phyloP scores from a whole-genome alignment of 2,888 invertebrate species.

The Nebria salina region DNA sequence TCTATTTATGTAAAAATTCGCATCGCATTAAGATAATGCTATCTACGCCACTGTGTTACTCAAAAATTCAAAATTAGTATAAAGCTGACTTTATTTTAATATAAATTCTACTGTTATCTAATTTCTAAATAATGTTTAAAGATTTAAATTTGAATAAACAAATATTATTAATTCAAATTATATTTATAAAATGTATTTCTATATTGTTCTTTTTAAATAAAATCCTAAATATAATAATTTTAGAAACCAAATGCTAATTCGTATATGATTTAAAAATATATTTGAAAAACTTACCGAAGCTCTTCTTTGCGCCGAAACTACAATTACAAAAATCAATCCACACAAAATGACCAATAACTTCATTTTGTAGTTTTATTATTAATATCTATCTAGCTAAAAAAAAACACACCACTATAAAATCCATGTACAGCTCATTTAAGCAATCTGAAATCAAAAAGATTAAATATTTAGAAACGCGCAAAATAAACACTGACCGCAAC shows the following conservation, averaged over 20 bases:
- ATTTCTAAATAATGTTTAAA: no score
- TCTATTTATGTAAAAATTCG: no score
- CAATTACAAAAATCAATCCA: constrained; percentile 35
- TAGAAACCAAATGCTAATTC: not conserved
- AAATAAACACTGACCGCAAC: not conserved
- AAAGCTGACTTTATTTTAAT: not conserved
- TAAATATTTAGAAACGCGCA: constrained; percentile 33
- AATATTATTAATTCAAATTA: not conserved
- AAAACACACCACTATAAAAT: not conserved
- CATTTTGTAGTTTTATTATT: constrained; percentile 30
- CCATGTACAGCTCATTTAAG: not conserved
- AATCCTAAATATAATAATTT: not conserved
- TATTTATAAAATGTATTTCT: not conserved
- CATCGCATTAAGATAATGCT: not conserved
- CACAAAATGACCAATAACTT: constrained; percentile 39
- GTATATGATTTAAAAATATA: constrained; percentile 2
- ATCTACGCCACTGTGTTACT: not conserved
- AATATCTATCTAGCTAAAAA: not conserved
- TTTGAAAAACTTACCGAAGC: constrained; percentile 38
- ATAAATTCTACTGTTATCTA: no score
- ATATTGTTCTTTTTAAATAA: not conserved
- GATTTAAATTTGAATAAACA: no score
- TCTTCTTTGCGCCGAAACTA: constrained; percentile 44
- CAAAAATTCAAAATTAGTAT: not conserved
- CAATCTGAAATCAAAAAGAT: constrained; percentile 33